Evolutionary conservation across 92 coral and sea anemone species (phyloP).

Genomic region (Ricordea florida): DNA sequence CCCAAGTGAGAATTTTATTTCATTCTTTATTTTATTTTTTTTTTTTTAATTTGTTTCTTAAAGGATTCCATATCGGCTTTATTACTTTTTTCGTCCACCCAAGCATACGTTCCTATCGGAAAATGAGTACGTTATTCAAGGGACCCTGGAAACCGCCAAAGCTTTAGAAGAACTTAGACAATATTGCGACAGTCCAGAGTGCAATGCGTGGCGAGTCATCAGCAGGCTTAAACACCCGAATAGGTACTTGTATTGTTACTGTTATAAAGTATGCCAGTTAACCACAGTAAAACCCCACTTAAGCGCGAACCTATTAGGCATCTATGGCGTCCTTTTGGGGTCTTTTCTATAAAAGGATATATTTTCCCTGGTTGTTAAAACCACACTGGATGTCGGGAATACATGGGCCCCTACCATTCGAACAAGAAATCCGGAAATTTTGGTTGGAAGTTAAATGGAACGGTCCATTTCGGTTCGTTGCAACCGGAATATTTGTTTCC

Average conservation of each 20-base stretch:
- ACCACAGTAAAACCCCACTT: no score
- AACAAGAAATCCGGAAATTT: no score
- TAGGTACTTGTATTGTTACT: constrained; percentile 64
- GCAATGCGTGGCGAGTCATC: constrained; percentile 84
- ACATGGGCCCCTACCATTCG: no score
- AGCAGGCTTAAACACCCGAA: constrained; percentile 79
- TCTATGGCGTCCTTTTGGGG: no score
- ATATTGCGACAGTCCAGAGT: constrained; percentile 96
- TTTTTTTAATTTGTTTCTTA: background rate
- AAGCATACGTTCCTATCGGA: constrained; percentile 59
- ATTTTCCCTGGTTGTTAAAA: no score
- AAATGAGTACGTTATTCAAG: constrained; percentile 75
- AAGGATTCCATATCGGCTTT: constrained; percentile 85
- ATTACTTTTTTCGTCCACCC: constrained; percentile 77
- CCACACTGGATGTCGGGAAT: no score
- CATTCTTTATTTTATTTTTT: background rate
- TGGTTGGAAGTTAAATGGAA: no score
- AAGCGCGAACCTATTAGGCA: no score
- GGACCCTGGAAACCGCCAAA: constrained; percentile 63
- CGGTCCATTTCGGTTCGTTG: no score
- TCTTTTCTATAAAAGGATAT: no score
- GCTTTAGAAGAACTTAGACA: constrained; percentile 88
- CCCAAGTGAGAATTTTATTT: background rate
- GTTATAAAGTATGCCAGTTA: background rate
- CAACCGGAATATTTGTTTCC: no score